A percentile compares a stretch with the other conserved stretches of the same genome.
These are phyloP conservation scores for Dreissena polymorpha DNA, from an alignment of 1,140 invertebrate genomes.

Conservation along the genomic window DNA sequence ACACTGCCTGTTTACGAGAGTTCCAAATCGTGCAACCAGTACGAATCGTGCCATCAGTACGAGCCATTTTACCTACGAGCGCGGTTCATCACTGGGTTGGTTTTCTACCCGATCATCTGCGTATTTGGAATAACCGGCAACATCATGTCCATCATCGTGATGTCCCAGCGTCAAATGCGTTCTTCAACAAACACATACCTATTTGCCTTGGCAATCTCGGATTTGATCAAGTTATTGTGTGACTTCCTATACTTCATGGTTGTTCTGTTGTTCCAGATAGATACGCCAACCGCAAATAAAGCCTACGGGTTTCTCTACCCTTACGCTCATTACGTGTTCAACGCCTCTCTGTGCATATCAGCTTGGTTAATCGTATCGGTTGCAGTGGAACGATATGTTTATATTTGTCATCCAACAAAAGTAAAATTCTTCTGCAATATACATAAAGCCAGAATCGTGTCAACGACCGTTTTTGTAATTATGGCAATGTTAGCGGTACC, in stretches of 20 bases:
- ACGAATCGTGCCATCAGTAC: constrained; percentile 48
- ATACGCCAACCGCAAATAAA: constrained; percentile 68
- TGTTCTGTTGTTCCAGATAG: constrained; percentile 80
- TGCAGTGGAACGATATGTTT: constrained; percentile 96
- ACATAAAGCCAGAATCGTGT: constrained; percentile 64
- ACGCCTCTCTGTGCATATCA: constrained; percentile 79
- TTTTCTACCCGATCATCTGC: constrained; percentile 86
- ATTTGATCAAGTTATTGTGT: constrained; percentile 87
- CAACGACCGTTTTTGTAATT: constrained; percentile 63
- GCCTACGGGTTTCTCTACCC: constrained; percentile 72
- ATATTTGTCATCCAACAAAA: constrained; percentile 94
- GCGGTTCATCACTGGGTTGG: constrained; percentile 73
- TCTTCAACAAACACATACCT: constrained; percentile 88
- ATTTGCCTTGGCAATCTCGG: constrained; percentile 87
- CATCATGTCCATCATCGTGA: constrained; percentile 86
- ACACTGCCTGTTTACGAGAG: too few relatives aligned
- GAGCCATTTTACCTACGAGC: constrained; percentile 72
- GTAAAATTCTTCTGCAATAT: constrained; percentile 92
- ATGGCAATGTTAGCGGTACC: constrained; percentile 74
- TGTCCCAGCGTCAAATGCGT: constrained; percentile 87
- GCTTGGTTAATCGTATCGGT: constrained; percentile 97
- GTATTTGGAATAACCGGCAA: constrained; percentile 88
- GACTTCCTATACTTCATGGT: constrained; percentile 85
- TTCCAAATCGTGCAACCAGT: not conserved
- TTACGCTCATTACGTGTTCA: constrained; percentile 78